Percentiles rank a stretch among this genome's conserved stretches.
Evolutionary conservation across 2,888 invertebrate species (phyloP).

Genomic region (Nyleta sp.): DNA sequence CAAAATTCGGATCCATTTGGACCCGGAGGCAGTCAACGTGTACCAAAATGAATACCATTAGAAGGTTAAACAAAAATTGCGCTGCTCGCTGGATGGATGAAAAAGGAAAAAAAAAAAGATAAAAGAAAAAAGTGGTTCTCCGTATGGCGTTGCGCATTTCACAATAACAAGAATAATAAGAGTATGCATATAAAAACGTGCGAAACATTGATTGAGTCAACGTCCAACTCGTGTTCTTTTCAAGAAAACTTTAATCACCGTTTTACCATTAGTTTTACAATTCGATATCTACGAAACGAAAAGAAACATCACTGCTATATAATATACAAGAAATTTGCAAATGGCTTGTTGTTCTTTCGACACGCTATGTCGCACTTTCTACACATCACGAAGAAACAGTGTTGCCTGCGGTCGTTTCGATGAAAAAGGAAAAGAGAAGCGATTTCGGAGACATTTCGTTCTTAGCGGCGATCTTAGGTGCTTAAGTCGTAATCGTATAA

Average conservation of each 20-base stretch:
- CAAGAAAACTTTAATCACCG: constrained; percentile 62
- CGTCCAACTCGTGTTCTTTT: constrained; percentile 39
- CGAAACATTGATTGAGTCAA: constrained; percentile 43
- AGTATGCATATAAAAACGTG: constrained; percentile 46
- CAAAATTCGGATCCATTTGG: too few relatives aligned
- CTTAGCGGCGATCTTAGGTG: constrained; percentile 31
- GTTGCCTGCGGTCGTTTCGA: constrained; percentile 51
- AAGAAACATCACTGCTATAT: constrained; percentile 56
- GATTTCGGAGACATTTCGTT: constrained; percentile 38
- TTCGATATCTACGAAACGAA: constrained; percentile 55
- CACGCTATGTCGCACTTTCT: constrained; percentile 62
- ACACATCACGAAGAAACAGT: constrained; percentile 64
- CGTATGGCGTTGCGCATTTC: constrained; percentile 5
- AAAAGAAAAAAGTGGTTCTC: constrained; percentile 2
- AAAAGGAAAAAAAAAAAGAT: too few relatives aligned
- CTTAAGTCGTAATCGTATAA: constrained; percentile 51
- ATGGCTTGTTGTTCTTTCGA: constrained; percentile 52
- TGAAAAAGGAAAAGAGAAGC: constrained; percentile 28
- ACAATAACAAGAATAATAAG: constrained; percentile 16
- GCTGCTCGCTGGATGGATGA: too few relatives aligned
- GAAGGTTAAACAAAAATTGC: too few relatives aligned
- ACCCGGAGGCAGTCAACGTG: too few relatives aligned
- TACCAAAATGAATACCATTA: too few relatives aligned
- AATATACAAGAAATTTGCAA: constrained; percentile 59
- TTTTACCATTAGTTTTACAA: constrained; percentile 59